Conservation (phyloP, 2,797 vertebrate species). For the Bovichtus variegatus region DNA sequence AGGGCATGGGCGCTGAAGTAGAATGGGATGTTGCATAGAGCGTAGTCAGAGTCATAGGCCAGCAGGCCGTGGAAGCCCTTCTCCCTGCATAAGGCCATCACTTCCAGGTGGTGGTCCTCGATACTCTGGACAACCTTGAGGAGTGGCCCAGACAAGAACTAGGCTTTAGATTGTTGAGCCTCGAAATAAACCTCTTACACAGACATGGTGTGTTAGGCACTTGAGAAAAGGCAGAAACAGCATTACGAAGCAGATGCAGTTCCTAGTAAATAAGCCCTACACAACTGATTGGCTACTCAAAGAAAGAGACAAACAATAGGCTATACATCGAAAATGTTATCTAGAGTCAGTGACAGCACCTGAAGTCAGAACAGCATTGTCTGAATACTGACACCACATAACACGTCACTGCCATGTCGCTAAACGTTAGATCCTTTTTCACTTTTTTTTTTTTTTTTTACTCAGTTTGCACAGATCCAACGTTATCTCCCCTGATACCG, state of each 20-base stretch:
- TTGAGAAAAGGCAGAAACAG: neutral
- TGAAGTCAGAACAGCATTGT: neutral
- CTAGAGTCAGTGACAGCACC: neutral
- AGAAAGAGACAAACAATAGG: neutral
- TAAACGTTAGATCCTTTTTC: no score
- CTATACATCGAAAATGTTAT: neutral
- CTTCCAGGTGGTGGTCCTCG: conserved; percentile 98
- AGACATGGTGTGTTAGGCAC: neutral
- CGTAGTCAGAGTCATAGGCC: conserved; percentile 96
- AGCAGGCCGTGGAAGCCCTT: conserved; percentile 95
- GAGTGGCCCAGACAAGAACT: neutral
- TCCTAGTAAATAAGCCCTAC: neutral
- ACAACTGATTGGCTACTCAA: neutral
- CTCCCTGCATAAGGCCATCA: conserved; percentile 94
- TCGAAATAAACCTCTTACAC: conserved; percentile 20
- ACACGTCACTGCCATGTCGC: no score
- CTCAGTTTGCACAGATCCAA: no score
- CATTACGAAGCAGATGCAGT: neutral
- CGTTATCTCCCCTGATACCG: no score
- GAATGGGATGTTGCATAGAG: conserved; percentile 95
- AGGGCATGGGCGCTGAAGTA: conserved; percentile 97
- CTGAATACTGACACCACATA: neutral
- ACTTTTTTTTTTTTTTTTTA: no score
- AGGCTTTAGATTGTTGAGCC: neutral
- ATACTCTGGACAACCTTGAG: conserved; percentile 95